phyloP scores from a whole-genome alignment of 2,797 vertebrate species.

The Chaetophractus vellerosus region DNA sequence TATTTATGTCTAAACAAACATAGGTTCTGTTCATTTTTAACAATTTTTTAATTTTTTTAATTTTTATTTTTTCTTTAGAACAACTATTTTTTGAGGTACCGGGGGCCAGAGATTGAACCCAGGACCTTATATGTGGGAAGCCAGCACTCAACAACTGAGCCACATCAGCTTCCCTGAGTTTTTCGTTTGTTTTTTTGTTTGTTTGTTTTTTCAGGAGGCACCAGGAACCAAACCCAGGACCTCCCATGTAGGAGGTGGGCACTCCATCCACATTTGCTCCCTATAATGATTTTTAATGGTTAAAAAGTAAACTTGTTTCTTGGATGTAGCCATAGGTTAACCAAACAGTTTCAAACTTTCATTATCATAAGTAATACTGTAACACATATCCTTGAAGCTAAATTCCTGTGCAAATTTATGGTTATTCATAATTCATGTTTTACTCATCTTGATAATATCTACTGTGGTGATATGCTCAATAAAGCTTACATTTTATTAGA shows the following conservation, averaged over 20 bases:
- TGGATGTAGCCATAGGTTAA: background rate
- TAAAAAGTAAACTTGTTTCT: constrained; percentile 54
- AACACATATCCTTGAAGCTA: constrained; percentile 9
- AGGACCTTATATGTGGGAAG: too few relatives aligned
- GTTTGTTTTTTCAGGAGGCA: too few relatives aligned
- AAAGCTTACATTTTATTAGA: constrained; percentile 12
- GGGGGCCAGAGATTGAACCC: too few relatives aligned
- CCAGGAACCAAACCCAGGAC: too few relatives aligned
- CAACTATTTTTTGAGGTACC: too few relatives aligned
- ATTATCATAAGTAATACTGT: background rate
- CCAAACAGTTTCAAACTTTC: constrained; percentile 8
- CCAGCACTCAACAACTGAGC: too few relatives aligned
- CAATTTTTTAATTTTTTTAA: too few relatives aligned
- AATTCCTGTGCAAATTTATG: constrained; percentile 11
- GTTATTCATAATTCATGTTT: background rate
- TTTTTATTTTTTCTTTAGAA: too few relatives aligned
- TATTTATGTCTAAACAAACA: constrained; percentile 40
- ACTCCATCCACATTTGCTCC: too few relatives aligned
- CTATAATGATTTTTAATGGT: background rate
- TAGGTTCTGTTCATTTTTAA: constrained; percentile 38
- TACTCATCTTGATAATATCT: constrained; percentile 13
- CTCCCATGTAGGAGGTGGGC: too few relatives aligned
- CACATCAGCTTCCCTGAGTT: too few relatives aligned
- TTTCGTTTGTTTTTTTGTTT: too few relatives aligned
- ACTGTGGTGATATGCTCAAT: background rate